These are phyloP conservation scores for Orgyia antiqua DNA, from an alignment of 2,888 invertebrate genomes.

Conservation along the genomic window DNA sequence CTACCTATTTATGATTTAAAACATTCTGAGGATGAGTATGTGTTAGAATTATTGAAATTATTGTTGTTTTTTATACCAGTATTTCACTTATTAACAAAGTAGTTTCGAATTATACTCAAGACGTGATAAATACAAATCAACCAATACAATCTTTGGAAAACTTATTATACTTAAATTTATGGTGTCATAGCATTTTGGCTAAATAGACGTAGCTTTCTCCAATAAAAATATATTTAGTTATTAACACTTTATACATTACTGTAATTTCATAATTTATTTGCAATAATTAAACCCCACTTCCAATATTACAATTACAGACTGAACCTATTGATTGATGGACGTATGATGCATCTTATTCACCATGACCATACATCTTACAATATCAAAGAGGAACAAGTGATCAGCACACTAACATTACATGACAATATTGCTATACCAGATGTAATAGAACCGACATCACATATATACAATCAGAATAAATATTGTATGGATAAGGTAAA, in stretches of 20 bases:
- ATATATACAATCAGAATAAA: slow-evolving; percentile 85
- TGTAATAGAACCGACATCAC: slow-evolving; percentile 75
- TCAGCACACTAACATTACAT: slow-evolving; percentile 46
- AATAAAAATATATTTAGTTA: too few species aligned
- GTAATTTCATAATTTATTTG: too few species aligned
- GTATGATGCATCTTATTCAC: slow-evolving; percentile 84
- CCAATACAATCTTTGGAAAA: too few species aligned
- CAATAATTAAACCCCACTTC: too few species aligned
- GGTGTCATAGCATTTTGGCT: too few species aligned
- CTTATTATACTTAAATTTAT: too few species aligned
- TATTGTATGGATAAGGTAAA: slow-evolving; percentile 91
- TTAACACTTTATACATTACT: too few species aligned
- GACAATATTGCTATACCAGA: slow-evolving; percentile 60
- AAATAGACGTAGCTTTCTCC: too few species aligned
- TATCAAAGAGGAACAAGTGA: slow-evolving; percentile 48
- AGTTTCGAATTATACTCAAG: too few species aligned
- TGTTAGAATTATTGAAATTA: slow-evolving; percentile 14
- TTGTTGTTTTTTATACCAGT: too few species aligned
- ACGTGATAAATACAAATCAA: too few species aligned
- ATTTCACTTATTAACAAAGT: too few species aligned
- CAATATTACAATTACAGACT: slow-evolving; percentile 54
- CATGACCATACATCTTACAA: slow-evolving; percentile 70
- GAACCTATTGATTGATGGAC: slow-evolving; percentile 83
- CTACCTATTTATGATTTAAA: slow-evolving; percentile 82
- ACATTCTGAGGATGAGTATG: slow-evolving; percentile 78